Conservation (phyloP, 2,113 vertebrate species). For the Dicaeum eximium region DNA sequence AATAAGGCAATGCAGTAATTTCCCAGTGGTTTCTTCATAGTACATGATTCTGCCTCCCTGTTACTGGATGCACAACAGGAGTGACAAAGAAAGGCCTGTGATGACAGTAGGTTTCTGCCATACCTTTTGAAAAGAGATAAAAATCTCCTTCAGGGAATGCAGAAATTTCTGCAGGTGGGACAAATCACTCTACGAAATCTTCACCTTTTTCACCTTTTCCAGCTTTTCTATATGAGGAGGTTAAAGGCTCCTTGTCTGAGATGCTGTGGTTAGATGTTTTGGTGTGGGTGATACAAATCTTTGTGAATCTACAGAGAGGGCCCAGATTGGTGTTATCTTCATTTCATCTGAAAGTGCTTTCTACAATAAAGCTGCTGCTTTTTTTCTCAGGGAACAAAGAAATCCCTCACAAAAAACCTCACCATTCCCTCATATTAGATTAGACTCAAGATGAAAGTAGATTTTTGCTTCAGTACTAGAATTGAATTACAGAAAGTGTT, state of each 20-base stretch:
- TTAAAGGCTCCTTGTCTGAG: neutral
- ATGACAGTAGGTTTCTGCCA: neutral
- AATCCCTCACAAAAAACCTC: neutral
- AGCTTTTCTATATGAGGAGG: neutral
- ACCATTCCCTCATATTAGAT: slow-evolving; percentile 5
- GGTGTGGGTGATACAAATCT: neutral
- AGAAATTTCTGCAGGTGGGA: neutral
- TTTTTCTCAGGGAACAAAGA: slow-evolving; percentile 32
- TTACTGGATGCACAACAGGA: neutral
- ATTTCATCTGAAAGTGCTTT: neutral
- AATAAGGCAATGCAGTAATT: neutral
- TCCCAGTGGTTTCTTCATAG: neutral
- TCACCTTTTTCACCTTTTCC: neutral
- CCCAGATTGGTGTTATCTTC: neutral
- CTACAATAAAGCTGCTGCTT: neutral
- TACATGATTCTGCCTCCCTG: neutral
- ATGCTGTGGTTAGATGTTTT: neutral
- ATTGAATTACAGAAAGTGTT: slow-evolving; percentile 35
- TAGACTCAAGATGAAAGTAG: neutral
- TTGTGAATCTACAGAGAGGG: neutral
- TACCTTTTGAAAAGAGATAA: neutral
- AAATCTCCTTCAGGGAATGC: neutral
- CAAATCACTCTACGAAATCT: neutral
- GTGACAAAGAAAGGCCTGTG: neutral
- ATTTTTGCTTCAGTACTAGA: slow-evolving; percentile 7